Evolutionary conservation across 2,113 vertebrate genomes (phyloP).

Genomic region (Sclerurus mexicanus): DNA sequence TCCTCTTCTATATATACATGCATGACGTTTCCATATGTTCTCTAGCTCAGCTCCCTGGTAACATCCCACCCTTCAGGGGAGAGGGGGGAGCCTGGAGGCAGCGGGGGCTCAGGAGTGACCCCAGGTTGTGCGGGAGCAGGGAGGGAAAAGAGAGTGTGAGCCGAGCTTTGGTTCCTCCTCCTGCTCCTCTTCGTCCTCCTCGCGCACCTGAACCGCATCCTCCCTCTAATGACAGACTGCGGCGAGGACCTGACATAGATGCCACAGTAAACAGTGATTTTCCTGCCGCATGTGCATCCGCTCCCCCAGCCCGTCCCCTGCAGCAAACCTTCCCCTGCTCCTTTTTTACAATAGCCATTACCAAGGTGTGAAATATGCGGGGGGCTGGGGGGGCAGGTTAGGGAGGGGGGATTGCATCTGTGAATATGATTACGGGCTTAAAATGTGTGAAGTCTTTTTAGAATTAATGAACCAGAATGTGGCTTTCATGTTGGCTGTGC

Average conservation of each 20-base stretch:
- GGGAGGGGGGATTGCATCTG: neutral
- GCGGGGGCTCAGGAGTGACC: neutral
- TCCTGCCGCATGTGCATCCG: neutral
- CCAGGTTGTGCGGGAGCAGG: fast-evolving
- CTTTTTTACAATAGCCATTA: neutral
- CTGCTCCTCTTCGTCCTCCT: neutral
- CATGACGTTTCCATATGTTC: conserved; percentile 44
- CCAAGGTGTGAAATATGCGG: conserved; percentile 8
- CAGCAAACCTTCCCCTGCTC: neutral
- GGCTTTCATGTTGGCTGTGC: conserved; percentile 25
- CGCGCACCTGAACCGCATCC: neutral
- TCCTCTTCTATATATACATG: conserved; percentile 1
- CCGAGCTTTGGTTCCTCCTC: neutral
- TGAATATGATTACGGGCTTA: conserved; percentile 24
- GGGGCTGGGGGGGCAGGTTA: neutral
- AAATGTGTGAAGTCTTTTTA: conserved; percentile 13
- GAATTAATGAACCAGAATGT: conserved; percentile 36
- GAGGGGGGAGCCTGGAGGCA: neutral
- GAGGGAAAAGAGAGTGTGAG: neutral
- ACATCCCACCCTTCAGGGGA: neutral
- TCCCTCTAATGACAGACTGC: neutral
- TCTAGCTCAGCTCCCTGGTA: conserved; percentile 7
- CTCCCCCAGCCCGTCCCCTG: neutral
- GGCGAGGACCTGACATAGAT: neutral
- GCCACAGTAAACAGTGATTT: neutral